Base-by-base conservation (phyloP, 53 echinoderm and acorn worm genomes). In the Patiria pectinifera region DNA sequence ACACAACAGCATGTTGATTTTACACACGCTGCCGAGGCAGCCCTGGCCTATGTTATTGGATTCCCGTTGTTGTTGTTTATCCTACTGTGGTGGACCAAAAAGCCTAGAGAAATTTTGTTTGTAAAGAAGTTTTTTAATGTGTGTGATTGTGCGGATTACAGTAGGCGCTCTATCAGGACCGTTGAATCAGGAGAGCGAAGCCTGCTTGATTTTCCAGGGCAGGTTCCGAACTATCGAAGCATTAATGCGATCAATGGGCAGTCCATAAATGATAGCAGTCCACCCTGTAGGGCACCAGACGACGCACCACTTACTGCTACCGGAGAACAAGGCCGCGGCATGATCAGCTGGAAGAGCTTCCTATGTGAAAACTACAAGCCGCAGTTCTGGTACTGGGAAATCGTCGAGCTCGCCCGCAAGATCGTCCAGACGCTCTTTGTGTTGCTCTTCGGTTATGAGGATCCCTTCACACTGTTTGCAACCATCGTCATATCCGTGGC, bases 401-500 rank as follows among this genome's bases (percentile, higher is more conserved):
- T 35, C 35, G 35, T 35, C 35, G 35, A 35, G 35, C 35, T 35
- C 35, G 35, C 35, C 35, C 35, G 35, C 35, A 35, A 35, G 35
- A 35, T 35, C 35, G 35, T 35, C 35, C 35, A 35, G 35, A 35
- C 35, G 35, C 35, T 82, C 7, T 82, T 93, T 12, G 25, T 93
- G 21, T 61, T 93, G 35, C 78, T 93, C 62, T 75, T 85, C 19
- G 94, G 94, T 6, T 22, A 91, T 3, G 86, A 80, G 6, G 91
- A 91, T 45, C 91, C 86, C 43, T 87, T 93, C 23, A 91, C 93
- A 2, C 58, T 95, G 26, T 71, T 87, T 62, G 84, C 87, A 6
- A 92, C 93, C 44, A 92, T 93, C 46, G 84, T 87, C 5, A 71
- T 92, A 63, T 91, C 95, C 7, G 89, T 95, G n/a, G 43, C 72